These are phyloP conservation scores for Megathymus violae DNA, from an alignment of 1,140 invertebrate species.

Conservation along the genomic window DNA sequence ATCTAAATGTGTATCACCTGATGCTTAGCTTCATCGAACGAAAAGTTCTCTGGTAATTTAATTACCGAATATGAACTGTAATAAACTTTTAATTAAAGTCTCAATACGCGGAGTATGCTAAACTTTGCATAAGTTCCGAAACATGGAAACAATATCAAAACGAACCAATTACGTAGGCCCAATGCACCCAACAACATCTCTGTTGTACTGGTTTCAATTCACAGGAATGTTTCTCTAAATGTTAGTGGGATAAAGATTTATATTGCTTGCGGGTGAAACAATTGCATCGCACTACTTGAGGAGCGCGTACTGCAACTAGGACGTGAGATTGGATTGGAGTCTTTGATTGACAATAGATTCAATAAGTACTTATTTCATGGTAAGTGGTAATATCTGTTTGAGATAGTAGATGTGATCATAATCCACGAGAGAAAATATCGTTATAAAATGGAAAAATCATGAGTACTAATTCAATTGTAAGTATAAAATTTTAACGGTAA, in stretches of 20 bases:
- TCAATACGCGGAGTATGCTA: no score
- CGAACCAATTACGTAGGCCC: not conserved
- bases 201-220: slow-evolving; percentile 20
- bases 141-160: slow-evolving; percentile 11
- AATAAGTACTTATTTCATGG: slow-evolving; percentile 59
- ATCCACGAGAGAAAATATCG: no score
- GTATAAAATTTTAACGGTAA: no score
- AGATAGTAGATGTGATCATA: no score
- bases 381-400: slow-evolving; percentile 27
- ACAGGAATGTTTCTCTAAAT: slow-evolving; percentile 38
- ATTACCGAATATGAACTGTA: no score
- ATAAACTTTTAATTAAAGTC: no score
- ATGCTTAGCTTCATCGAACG: no score
- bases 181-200: slow-evolving; percentile 45
- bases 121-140: not conserved
- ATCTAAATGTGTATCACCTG: no score
- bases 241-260: slow-evolving; percentile 38
- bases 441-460: no score
- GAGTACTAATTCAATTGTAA: no score
- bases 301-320: slow-evolving; percentile 58
- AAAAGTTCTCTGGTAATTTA: no score
- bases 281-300: slow-evolving; percentile 56
- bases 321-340: slow-evolving; percentile 63
- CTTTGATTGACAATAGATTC: slow-evolving; percentile 61
- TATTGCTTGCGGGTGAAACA: slow-evolving; percentile 42